Percentiles rank a stretch among this genome's conserved stretches.
phyloP scores from a whole-genome alignment of 2,888 invertebrate genomes.

The Coenonympha arcania region DNA sequence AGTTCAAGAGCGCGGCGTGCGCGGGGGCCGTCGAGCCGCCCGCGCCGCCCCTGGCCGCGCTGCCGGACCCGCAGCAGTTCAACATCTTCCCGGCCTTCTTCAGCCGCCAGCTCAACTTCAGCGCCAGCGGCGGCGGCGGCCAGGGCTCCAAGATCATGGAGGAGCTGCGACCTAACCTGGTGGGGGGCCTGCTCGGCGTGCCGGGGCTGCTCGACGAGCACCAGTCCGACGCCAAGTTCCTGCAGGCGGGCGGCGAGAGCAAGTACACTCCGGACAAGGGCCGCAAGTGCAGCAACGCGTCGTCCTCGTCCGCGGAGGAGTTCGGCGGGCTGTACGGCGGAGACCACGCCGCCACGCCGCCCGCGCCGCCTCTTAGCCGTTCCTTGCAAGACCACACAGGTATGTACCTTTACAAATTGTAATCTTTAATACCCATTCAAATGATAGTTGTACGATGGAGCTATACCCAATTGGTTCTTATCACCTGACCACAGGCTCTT shows the following conservation, averaged over 20 bases:
- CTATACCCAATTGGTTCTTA: too few species aligned
- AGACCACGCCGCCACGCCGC: constrained; percentile 81
- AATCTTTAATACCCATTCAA: too few species aligned
- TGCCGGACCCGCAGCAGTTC: constrained; percentile 84
- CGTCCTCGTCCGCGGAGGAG: constrained; percentile 88
- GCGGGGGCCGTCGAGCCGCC: constrained; percentile 72
- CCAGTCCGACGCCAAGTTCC: constrained; percentile 73
- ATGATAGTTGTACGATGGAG: too few species aligned
- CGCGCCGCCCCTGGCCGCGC: constrained; percentile 73
- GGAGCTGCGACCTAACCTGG: constrained; percentile 86
- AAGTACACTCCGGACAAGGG: constrained; percentile 74
- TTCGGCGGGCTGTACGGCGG: constrained; percentile 88
- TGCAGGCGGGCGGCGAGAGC: constrained; percentile 70
- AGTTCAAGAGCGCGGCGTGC: constrained; percentile 86
- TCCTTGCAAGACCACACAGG: constrained; percentile 76
- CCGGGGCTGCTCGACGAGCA: constrained; percentile 87
- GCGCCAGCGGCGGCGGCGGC: constrained; percentile 78
- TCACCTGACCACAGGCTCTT: too few species aligned
- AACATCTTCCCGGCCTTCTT: constrained; percentile 94
- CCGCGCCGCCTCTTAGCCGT: constrained; percentile 68
- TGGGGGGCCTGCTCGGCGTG: constrained; percentile 84
- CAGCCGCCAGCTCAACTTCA: constrained; percentile 90
- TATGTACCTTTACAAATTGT: constrained; percentile 45
- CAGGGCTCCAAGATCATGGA: constrained; percentile 88
- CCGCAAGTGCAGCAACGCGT: constrained; percentile 84